Base-by-base conservation (phyloP, 1,140 invertebrate genomes). In the Pectinophora gossypiella region DNA sequence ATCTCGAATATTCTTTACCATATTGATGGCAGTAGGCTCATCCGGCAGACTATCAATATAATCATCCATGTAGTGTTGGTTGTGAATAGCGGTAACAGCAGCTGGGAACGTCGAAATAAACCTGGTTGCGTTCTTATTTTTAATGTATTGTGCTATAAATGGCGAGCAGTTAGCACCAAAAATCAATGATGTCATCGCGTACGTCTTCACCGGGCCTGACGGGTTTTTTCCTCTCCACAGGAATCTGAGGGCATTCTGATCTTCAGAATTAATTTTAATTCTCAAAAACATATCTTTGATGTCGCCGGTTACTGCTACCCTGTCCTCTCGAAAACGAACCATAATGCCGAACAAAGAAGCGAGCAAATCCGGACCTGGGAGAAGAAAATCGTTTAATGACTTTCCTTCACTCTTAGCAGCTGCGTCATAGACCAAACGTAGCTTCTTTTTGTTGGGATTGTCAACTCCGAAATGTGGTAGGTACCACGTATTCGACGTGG, bases 41-140 rank as follows among this genome's bases (percentile, higher is more conserved):
- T 48, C 57, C 18, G 67, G 53, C 0, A 59, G 49, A 20, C 61
- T 68, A 58, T 38, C 7, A 0, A 76, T 46, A 36, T 63, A 79
- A 47, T 79, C 72, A 35, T 76, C 73, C 55, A 73, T 72, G 43
- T 73, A 80, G 40, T 64, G 66, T 22, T 64, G 51, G 3, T 59
- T 3, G 3, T 48, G n/a, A 0, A 77, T 56, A 1, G 64, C 60
- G 0, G 43, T 35, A 0, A 51, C 61, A 0, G 72, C 64, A 13
- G 18, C 18, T 0, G 69, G 69, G 20, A 42, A 53, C 13, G 40
- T 2, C 6, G 49, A n/a, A 4, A 10, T 6, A 50, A 58, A 68
- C 13, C 61, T 22, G 7, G 42, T 12, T n/a, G 36, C 36, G 13
- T 38, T 38, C 9, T n/a, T n/a, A 38, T 38, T 38, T 15, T 38